phyloP scores from a whole-genome alignment of 1,140 invertebrate genomes.

The Cataglyphis hispanica region DNA sequence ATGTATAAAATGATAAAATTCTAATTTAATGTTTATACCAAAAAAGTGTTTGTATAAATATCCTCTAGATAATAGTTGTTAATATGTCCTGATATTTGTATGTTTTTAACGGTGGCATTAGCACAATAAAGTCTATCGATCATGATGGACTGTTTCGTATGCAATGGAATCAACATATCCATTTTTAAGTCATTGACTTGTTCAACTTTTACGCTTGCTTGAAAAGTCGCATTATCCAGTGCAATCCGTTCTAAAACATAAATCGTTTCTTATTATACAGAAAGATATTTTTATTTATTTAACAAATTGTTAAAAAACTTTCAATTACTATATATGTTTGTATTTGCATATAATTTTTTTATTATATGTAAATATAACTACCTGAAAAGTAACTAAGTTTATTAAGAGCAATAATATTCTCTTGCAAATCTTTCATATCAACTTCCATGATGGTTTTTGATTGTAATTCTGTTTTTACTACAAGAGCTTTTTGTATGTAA shows the following conservation, averaged over 20 bases:
- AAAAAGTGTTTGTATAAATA: constrained; percentile 78
- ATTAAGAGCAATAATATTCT: constrained; percentile 66
- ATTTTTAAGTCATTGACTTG: constrained; percentile 73
- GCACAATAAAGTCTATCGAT: constrained; percentile 44
- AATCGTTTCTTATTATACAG: background rate
- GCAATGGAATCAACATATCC: constrained; percentile 68
- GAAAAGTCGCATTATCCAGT: constrained; percentile 72
- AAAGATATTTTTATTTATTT: background rate
- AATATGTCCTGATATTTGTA: constrained; percentile 69
- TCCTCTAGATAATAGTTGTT: constrained; percentile 69
- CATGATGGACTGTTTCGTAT: constrained; percentile 67
- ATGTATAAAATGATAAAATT: background rate
- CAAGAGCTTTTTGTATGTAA: constrained; percentile 57
- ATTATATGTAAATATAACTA: constrained; percentile 39
- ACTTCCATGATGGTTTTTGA: constrained; percentile 67
- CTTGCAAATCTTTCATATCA: constrained; percentile 69
- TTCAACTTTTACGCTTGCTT: constrained; percentile 62
- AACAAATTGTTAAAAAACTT: background rate
- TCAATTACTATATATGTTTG: background rate
- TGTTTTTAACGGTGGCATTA: constrained; percentile 63
- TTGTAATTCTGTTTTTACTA: constrained; percentile 64
- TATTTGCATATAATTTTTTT: background rate
- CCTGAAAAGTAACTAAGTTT: constrained; percentile 64
- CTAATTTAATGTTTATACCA: constrained; percentile 65
- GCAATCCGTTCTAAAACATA: constrained; percentile 64